Evolutionary conservation across 2,888 invertebrate genomes (phyloP).

Genomic region (Trissoscelio sp.): DNA sequence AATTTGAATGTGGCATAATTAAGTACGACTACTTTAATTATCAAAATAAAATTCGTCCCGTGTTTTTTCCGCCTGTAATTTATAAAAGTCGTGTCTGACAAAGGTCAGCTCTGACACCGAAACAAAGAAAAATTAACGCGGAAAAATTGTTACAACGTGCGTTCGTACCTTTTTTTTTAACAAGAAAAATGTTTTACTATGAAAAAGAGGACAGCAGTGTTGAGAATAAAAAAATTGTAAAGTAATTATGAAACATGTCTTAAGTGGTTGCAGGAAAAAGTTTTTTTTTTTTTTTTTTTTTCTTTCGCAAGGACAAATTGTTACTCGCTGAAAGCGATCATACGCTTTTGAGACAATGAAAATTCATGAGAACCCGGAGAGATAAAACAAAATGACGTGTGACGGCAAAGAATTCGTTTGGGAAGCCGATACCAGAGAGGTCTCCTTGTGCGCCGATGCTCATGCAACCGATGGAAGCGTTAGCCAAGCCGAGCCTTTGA

Average conservation of each 20-base stretch:
- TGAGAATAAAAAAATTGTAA: slow-evolving; percentile 13
- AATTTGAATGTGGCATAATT: slow-evolving; percentile 33
- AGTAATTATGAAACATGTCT: slow-evolving; percentile 46
- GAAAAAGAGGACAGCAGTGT: slow-evolving; percentile 2
- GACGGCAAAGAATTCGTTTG: slow-evolving; percentile 58
- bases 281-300: slow-evolving; percentile 9
- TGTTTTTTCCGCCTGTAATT: slow-evolving; percentile 20
- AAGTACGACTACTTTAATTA: slow-evolving; percentile 39
- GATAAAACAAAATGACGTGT: slow-evolving; percentile 53
- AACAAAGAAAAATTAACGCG: slow-evolving; percentile 53
- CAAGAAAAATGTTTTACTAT: slow-evolving; percentile 44
- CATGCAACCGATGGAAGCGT: slow-evolving; percentile 84
- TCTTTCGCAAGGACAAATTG: slow-evolving; percentile 28
- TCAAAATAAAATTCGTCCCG: slow-evolving; percentile 26
- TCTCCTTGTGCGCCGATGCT: slow-evolving; percentile 86
- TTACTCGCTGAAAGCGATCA: slow-evolving; percentile 27
- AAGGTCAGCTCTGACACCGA: slow-evolving; percentile 31
- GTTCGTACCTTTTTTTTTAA: slow-evolving; percentile 29
- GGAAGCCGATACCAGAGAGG: slow-evolving; percentile 77
- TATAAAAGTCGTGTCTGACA: slow-evolving; percentile 30
- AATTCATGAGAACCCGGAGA: slow-evolving; percentile 42
- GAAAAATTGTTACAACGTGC: slow-evolving; percentile 32
- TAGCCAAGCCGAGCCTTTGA: slow-evolving; percentile 84
- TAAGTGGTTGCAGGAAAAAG: slow-evolving; percentile 8
- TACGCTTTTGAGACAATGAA: slow-evolving; percentile 43